Evolutionary conservation across 2,113 vertebrate genomes (phyloP).

Genomic region (Gymnobelideus leadbeateri): DNA sequence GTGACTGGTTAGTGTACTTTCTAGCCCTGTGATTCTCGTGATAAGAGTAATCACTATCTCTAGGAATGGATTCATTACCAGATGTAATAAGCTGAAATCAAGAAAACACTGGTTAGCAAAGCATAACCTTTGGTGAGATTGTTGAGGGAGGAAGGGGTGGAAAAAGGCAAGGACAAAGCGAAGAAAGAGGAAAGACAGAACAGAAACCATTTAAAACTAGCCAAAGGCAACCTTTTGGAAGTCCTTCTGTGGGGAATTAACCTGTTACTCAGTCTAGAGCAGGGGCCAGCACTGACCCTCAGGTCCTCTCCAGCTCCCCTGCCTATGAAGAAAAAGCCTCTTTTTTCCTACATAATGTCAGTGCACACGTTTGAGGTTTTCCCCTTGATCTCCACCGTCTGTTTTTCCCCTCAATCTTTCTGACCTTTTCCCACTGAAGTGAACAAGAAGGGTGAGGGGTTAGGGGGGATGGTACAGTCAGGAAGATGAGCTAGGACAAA

Average conservation of each 20-base stretch:
- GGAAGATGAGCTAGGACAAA: fast-evolving
- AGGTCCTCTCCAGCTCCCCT: neutral
- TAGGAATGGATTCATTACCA: neutral
- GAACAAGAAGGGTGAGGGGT: neutral
- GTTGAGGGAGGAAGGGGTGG: neutral
- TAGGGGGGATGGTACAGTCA: neutral
- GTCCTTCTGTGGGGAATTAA: slow-evolving; percentile 18
- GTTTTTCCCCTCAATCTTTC: neutral
- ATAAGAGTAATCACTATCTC: neutral
- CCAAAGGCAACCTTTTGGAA: neutral
- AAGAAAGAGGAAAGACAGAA: neutral
- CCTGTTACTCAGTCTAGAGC: neutral
- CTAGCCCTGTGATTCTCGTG: fast-evolving
- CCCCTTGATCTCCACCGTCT: neutral
- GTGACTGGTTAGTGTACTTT: too few species aligned
- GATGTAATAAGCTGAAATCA: neutral
- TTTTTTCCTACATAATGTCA: neutral
- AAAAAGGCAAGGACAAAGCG: neutral
- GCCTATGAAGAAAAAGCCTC: neutral
- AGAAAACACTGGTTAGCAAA: neutral
- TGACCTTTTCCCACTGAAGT: slow-evolving; percentile 2
- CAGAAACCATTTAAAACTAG: neutral
- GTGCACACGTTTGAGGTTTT: neutral
- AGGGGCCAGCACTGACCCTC: neutral
- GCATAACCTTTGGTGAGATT: neutral